Evolutionary conservation across 2,888 invertebrate genomes (phyloP).

Genomic region (Ceratothoa steindachneri): DNA sequence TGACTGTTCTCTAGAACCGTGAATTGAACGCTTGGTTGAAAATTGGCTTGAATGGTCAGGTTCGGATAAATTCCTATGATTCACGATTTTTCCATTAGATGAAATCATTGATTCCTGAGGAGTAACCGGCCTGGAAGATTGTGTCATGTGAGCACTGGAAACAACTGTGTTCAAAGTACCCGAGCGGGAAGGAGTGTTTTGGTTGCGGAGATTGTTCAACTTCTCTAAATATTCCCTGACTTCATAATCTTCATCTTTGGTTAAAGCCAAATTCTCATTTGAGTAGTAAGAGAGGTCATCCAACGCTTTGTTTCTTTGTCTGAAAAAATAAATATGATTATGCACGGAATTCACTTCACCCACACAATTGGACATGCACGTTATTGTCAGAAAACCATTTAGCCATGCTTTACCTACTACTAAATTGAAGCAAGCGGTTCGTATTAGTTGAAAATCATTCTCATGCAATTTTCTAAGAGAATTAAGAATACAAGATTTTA

Average conservation of each 20-base stretch:
- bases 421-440: no score
- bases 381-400: neutral
- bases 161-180: conserved; percentile 28
- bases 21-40: neutral
- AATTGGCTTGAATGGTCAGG: neutral
- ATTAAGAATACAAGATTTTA: no score
- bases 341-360: no score
- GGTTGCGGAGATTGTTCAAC: conserved; percentile 20
- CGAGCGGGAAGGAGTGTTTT: conserved; percentile 23
- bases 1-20: neutral
- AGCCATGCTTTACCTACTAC: no score
- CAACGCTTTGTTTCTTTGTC: conserved; percentile 47
- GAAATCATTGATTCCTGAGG: neutral
- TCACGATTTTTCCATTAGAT: neutral
- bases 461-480: no score
- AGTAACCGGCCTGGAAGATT: conserved; percentile 3
- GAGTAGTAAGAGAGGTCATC: conserved; percentile 46
- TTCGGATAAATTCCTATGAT: neutral
- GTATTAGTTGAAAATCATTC: no score
- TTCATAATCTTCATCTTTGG: conserved; percentile 35
- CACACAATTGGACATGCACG: neutral
- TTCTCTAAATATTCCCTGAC: conserved; percentile 40
- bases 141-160: conserved; percentile 23
- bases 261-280: conserved; percentile 31
- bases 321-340: conserved; percentile 21